Percentiles rank a stretch among this genome's conserved stretches.
phyloP scores from a whole-genome alignment of 2,888 invertebrate genomes.

The Epinotia demarniana region DNA sequence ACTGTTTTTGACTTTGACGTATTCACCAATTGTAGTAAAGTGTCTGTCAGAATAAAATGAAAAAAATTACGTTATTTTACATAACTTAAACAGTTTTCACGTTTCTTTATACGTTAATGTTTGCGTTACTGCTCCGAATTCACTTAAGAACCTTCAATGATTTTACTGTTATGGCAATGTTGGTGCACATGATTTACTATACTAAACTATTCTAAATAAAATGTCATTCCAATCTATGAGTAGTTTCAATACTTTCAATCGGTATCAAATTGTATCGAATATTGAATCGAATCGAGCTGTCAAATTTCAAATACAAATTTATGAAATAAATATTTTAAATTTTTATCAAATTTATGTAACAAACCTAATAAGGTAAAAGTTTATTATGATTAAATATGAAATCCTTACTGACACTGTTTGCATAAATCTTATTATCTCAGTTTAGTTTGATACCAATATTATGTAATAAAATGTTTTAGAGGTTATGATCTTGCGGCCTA shows the following conservation, averaged over 20 bases:
- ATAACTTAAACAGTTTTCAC: constrained; percentile 5
- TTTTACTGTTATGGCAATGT: constrained; percentile 2
- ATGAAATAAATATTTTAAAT: not conserved
- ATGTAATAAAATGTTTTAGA: constrained; percentile 39
- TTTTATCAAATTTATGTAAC: not conserved
- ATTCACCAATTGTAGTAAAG: too few relatives aligned
- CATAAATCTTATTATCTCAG: not conserved
- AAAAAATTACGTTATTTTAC: not conserved
- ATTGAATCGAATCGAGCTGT: not conserved
- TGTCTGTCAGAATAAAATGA: not conserved
- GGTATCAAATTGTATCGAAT: too few relatives aligned
- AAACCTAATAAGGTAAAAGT: constrained; percentile 8
- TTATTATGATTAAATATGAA: not conserved
- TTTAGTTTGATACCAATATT: constrained; percentile 9
- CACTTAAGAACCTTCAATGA: not conserved
- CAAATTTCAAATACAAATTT: constrained; percentile 1
- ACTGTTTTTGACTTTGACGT: not conserved
- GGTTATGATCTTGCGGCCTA: constrained; percentile 24
- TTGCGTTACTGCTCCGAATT: not conserved
- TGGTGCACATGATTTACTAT: constrained; percentile 11
- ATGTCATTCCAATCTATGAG: not conserved
- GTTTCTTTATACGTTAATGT: not conserved
- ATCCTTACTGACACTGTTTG: not conserved
- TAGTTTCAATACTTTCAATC: too few relatives aligned
- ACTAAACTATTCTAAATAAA: not conserved